phyloP scores from a whole-genome alignment of 2,797 vertebrate genomes.

The Halcyon smyrnensis region DNA sequence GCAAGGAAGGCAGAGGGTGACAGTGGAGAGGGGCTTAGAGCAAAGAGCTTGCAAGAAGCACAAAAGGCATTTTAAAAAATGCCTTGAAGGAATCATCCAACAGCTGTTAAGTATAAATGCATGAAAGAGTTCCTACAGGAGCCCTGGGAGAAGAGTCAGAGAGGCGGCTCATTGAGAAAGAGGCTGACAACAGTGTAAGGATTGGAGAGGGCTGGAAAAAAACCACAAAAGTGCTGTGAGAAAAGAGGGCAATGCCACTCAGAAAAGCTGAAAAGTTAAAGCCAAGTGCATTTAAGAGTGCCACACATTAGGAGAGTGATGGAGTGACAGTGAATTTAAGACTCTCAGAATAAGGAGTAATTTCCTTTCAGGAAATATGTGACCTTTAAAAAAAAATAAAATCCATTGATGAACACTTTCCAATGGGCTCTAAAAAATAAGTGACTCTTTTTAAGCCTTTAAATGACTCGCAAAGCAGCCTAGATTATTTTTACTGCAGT shows the following conservation, averaged over 20 bases:
- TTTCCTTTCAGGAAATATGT: slow-evolving; percentile 32
- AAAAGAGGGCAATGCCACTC: background rate
- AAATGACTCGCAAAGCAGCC: background rate
- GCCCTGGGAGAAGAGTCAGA: background rate
- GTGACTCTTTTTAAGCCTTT: background rate
- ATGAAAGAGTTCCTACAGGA: background rate
- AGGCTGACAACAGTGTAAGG: background rate
- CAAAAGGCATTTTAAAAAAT: background rate
- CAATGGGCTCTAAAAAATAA: background rate
- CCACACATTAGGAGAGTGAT: background rate
- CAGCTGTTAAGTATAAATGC: background rate
- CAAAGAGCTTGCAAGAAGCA: background rate
- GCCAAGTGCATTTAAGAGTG: background rate
- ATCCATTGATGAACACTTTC: slow-evolving; percentile 22
- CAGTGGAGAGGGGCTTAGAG: background rate
- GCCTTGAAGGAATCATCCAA: background rate
- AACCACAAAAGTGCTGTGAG: background rate
- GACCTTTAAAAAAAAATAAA: background rate
- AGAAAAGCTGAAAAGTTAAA: slow-evolving; percentile 18
- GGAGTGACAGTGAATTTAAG: slow-evolving; percentile 18
- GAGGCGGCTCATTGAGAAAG: background rate
- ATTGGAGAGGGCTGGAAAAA: slow-evolving; percentile 14
- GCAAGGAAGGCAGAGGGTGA: background rate
- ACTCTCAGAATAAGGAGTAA: slow-evolving; percentile 40
- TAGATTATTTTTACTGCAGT: background rate